Evolutionary conservation across 2,113 vertebrate species (phyloP).

Genomic region (Hipposideros armiger): DNA sequence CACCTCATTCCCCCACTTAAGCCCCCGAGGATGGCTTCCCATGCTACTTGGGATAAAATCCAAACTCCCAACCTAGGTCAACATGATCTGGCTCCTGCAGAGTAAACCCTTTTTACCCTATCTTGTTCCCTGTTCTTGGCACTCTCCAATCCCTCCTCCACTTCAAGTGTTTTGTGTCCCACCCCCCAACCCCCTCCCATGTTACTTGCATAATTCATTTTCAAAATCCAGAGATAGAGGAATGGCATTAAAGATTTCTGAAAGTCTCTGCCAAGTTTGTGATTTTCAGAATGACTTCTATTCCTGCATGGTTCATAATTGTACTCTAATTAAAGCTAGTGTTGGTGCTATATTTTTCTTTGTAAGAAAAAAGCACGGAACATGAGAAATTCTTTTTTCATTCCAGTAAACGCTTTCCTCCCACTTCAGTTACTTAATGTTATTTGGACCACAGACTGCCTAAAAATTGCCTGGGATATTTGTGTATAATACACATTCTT

Average conservation of each 20-base stretch:
- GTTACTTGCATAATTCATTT: neutral
- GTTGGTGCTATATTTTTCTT: neutral
- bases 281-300: conserved; percentile 40
- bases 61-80: neutral
- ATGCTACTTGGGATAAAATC: neutral
- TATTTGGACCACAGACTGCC: neutral
- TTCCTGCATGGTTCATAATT: neutral
- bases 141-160: neutral
- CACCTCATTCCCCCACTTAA: neutral
- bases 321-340: conserved; percentile 35
- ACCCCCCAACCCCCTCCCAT: neutral
- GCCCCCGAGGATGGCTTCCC: neutral
- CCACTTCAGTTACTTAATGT: neutral
- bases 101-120: too few relatives aligned
- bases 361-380: neutral
- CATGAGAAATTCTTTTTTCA: conserved; percentile 15
- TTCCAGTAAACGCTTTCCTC: neutral
- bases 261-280: conserved; percentile 1
- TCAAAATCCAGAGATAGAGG: neutral
- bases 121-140: neutral
- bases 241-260: neutral
- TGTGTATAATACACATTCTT: neutral
- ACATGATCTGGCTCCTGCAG: neutral
- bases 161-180: neutral
- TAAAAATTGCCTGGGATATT: neutral